These are phyloP conservation scores for Pandemis heparana DNA, from an alignment of 2,888 invertebrate species.

Conservation along the genomic window DNA sequence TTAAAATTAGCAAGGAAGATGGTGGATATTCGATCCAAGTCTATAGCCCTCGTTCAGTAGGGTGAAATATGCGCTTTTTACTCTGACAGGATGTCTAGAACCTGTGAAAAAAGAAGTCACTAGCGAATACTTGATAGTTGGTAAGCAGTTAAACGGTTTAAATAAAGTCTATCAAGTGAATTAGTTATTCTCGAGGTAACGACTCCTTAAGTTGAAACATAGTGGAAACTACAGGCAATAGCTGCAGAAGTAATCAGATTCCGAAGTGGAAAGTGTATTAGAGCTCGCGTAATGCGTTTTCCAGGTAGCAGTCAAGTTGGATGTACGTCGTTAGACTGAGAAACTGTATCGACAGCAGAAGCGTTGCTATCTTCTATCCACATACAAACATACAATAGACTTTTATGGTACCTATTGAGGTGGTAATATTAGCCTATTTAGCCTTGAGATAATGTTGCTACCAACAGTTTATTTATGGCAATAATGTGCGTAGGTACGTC, in stretches of 20 bases:
- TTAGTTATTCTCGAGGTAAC: not conserved
- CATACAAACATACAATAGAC: not conserved
- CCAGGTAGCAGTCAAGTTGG: slow-evolving; percentile 5
- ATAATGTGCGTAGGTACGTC: no score
- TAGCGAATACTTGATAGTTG: no score
- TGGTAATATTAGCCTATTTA: not conserved
- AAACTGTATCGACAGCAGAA: not conserved
- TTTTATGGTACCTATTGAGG: not conserved
- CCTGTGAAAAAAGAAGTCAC: no score
- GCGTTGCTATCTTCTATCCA: not conserved
- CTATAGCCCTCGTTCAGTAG: no score
- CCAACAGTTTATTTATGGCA: no score
- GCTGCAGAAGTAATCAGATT: not conserved
- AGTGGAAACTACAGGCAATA: not conserved
- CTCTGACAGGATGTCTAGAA: no score
- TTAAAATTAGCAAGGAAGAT: no score
- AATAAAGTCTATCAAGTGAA: not conserved
- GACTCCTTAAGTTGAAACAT: not conserved
- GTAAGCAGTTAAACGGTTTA: not conserved
- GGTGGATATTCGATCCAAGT: no score
- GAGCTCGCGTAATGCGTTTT: slow-evolving; percentile 10
- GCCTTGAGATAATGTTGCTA: no score
- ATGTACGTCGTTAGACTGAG: not conserved
- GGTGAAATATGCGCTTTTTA: no score
- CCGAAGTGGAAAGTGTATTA: not conserved